Evolutionary conservation across 2,797 vertebrate species (phyloP).

Genomic region (Morus bassanus): DNA sequence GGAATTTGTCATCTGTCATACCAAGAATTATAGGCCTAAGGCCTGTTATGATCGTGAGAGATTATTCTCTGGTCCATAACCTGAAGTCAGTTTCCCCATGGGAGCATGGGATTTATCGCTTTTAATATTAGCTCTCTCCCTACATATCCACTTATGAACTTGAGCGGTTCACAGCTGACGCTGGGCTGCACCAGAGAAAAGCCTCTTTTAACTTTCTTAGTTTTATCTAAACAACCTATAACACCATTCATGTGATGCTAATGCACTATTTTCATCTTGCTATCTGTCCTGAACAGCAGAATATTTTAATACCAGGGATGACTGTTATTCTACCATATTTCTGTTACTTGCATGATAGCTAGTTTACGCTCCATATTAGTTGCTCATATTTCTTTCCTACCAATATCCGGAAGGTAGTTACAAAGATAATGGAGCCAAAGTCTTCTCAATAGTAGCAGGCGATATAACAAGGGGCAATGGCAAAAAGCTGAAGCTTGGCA

Average conservation of each 20-base stretch:
- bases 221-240: neutral
- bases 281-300: neutral
- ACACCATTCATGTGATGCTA: neutral
- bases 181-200: neutral
- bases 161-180: neutral
- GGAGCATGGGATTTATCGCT: neutral
- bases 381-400: neutral
- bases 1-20: neutral
- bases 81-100: neutral
- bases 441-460: neutral
- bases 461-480: neutral
- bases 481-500: neutral
- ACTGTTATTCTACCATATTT: neutral
- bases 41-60: neutral
- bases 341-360: neutral
- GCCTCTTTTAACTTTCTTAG: neutral
- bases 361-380: neutral
- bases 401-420: neutral
- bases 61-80: neutral
- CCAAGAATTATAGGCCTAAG: neutral
- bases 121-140: neutral
- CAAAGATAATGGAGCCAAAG: neutral
- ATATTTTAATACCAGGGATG: neutral
- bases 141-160: neutral
- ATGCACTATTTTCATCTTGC: neutral